These are phyloP conservation scores for Larimichthys crocea DNA, from an alignment of 2,113 vertebrate genomes.

Conservation along the genomic window DNA sequence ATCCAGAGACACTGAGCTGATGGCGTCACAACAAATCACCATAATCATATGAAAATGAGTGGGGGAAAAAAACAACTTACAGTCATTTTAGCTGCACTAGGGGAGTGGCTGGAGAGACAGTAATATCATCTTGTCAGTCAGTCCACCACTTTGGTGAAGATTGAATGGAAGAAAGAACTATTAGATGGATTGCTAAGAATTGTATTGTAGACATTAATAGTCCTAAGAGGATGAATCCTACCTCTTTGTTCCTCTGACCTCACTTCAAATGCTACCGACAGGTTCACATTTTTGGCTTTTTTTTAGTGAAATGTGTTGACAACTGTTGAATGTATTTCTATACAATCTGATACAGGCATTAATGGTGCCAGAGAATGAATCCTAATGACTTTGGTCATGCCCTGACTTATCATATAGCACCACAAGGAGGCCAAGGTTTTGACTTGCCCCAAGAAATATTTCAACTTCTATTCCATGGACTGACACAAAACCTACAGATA, in stretches of 20 bases:
- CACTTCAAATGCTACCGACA: background rate
- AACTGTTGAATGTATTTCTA: background rate
- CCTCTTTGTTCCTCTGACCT: background rate
- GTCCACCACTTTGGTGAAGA: background rate
- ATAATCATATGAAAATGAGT: slow-evolving; percentile 7
- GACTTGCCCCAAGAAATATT: background rate
- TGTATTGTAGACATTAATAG: background rate
- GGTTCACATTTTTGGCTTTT: background rate
- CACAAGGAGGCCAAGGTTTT: background rate
- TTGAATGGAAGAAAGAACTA: background rate
- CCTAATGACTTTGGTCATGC: background rate
- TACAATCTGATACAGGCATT: background rate
- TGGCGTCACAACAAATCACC: slow-evolving; percentile 9
- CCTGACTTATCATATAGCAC: background rate
- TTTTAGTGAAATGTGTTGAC: background rate
- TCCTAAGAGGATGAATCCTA: background rate
- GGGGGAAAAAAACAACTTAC: background rate
- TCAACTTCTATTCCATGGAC: background rate
- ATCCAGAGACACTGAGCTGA: slow-evolving; percentile 21
- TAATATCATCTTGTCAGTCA: background rate
- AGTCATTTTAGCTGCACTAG: background rate
- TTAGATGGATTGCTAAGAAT: background rate
- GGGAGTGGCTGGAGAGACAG: background rate
- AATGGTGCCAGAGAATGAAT: background rate
- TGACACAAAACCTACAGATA: background rate